phyloP scores from a whole-genome alignment of 2,797 vertebrate genomes.

The Bufotes viridis region DNA sequence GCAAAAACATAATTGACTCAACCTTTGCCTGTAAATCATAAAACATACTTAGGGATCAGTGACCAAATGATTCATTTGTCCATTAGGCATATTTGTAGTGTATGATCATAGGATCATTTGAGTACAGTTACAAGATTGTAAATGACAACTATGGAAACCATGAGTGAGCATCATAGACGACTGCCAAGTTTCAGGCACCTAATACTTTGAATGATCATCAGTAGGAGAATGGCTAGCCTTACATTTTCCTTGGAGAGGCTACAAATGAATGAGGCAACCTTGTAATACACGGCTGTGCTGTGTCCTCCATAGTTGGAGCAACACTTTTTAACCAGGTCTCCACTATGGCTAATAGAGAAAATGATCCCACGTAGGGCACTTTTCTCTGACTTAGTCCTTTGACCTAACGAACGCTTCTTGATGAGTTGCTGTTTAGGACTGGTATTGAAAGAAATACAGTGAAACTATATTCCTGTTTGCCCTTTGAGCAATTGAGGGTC shows the following conservation, averaged over 20 bases:
- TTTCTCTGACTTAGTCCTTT: too few relatives aligned
- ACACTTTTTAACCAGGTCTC: too few relatives aligned
- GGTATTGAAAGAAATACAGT: too few relatives aligned
- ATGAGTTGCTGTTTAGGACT: too few relatives aligned
- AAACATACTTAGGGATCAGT: not conserved
- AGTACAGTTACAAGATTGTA: not conserved
- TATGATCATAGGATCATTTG: not conserved
- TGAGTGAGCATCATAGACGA: too few relatives aligned
- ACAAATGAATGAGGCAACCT: not conserved
- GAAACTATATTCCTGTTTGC: not conserved
- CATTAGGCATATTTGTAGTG: not conserved
- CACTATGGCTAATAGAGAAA: too few relatives aligned
- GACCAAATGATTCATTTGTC: not conserved
- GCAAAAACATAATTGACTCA: not conserved
- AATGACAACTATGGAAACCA: not conserved
- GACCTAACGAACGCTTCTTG: not conserved
- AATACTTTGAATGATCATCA: not conserved
- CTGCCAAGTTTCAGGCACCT: not conserved
- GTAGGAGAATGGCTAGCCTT: not conserved
- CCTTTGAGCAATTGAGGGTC: not conserved
- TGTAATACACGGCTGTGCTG: too few relatives aligned
- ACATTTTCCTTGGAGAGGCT: not conserved
- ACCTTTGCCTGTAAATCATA: not conserved
- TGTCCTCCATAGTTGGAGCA: too few relatives aligned
- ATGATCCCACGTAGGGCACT: not conserved